Base-by-base conservation (phyloP, 2,797 vertebrate genomes). In the Silurus lanzhouensis region DNA sequence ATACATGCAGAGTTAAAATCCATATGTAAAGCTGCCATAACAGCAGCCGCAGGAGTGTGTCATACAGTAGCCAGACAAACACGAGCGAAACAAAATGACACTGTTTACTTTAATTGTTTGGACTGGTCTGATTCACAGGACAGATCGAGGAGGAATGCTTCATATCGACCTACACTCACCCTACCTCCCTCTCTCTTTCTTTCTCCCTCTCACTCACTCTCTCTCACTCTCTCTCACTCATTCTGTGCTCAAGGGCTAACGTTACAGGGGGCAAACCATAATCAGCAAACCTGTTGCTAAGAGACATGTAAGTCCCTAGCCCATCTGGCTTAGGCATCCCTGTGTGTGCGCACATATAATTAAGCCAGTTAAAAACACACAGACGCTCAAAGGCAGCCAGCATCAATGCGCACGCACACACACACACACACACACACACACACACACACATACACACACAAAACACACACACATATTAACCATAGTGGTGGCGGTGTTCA, bases 201-300 rank as follows among this genome's bases (percentile, higher is more conserved):
- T 52, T 63, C 55, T 48, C 58, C n/a, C 58, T 9, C 6, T 38
- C 55, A 52, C 55, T 48, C 55, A 48, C 60, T 74, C 74, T 68
- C 19, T 78, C 66, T 57, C 58, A 71, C 44, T 19, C 77, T 55
- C 22, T 19, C 27, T 13, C 82, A 38, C 82, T 38, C n/a, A 13
- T 46, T 83, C 48, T 85, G 25, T 67, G 83, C 84, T 77, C 71
- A 19, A 83, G 84, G 71, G 81, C 82, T 84, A 84, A 86, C 48
- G 81, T 88, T 71, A 88, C 82, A 82, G 74, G 57, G 85, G 83
- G 91, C 91, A 93, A 92, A 92, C 92, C 92, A 92, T 94, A 95
- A 94, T 94, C 92, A 85, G 92, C 92, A 89, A 94, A 95, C 94
- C 93, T 96, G 95, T 96, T 96, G 94, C 95, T 96, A 96, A 94